phyloP scores from a whole-genome alignment of 1,140 invertebrate genomes.

The Trichonephila clavata region DNA sequence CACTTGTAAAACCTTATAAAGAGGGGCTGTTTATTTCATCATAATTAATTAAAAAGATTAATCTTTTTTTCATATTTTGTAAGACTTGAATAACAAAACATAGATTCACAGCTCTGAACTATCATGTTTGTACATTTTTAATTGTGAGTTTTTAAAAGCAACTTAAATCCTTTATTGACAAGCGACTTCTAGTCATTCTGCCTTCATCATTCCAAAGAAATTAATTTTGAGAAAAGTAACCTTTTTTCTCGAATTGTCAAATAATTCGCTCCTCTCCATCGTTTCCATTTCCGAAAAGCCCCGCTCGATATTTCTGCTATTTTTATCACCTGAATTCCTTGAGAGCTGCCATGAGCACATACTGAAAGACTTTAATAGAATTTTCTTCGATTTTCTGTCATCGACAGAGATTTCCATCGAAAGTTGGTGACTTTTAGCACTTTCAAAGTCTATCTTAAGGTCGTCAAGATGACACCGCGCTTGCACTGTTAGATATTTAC shows the following conservation, averaged over 20 bases:
- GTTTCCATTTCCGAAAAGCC: background rate
- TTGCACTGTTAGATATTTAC: background rate
- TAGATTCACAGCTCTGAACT: too few relatives aligned
- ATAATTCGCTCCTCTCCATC: background rate
- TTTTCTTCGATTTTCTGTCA: slow-evolving; percentile 59
- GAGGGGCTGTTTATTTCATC: too few relatives aligned
- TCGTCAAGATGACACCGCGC: background rate
- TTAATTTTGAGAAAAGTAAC: background rate
- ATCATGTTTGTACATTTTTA: too few relatives aligned
- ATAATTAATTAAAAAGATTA: too few relatives aligned
- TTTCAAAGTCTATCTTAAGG: background rate
- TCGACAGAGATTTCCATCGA: background rate
- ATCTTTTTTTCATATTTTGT: too few relatives aligned
- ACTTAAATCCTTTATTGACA: too few relatives aligned
- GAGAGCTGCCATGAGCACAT: background rate
- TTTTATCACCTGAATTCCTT: slow-evolving; percentile 31
- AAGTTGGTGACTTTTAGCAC: background rate
- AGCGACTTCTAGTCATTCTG: too few relatives aligned
- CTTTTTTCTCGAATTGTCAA: background rate
- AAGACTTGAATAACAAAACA: too few relatives aligned
- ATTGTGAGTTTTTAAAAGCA: too few relatives aligned
- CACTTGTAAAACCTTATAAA: too few relatives aligned
- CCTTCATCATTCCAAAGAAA: too few relatives aligned
- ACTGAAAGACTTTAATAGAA: slow-evolving; percentile 43
- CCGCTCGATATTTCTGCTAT: background rate